Evolutionary conservation across 2,113 vertebrate genomes (phyloP).

Genomic region (Tautogolabrus adspersus): DNA sequence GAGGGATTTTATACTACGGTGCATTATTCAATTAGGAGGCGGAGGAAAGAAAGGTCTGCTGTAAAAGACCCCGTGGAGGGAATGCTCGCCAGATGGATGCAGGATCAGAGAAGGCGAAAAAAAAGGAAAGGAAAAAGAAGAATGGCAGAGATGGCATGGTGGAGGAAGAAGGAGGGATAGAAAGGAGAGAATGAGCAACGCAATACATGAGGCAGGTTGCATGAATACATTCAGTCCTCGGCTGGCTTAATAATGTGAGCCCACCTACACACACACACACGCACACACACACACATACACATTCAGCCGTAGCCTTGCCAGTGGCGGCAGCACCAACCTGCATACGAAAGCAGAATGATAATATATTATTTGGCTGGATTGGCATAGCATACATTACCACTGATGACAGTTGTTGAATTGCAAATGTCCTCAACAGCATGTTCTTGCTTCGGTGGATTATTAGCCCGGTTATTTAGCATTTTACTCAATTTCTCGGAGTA

Average conservation of each 20-base stretch:
- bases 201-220: slow-evolving; percentile 33
- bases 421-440: slow-evolving; percentile 55
- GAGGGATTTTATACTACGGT: slow-evolving; percentile 63
- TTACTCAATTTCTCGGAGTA: slow-evolving; percentile 29
- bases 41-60: slow-evolving; percentile 48
- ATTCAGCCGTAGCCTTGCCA: slow-evolving; percentile 52
- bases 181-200: slow-evolving; percentile 28
- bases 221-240: slow-evolving; percentile 33
- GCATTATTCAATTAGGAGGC: slow-evolving; percentile 77
- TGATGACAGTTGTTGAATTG: slow-evolving; percentile 72
- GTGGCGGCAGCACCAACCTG: slow-evolving; percentile 31
- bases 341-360: slow-evolving; percentile 61
- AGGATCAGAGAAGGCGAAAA: slow-evolving; percentile 35
- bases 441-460: slow-evolving; percentile 60
- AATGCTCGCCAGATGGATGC: slow-evolving; percentile 48
- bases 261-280: slow-evolving; percentile 34
- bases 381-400: slow-evolving; percentile 42
- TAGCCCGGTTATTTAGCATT: slow-evolving; percentile 62
- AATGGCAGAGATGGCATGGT: background rate
- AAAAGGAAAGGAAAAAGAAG: background rate
- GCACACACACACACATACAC: slow-evolving; percentile 6
- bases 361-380: slow-evolving; percentile 58
- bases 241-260: slow-evolving; percentile 51
- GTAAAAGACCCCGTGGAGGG: slow-evolving; percentile 38
- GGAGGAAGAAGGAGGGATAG: background rate